Percentiles rank a stretch among this genome's conserved stretches.
Conservation (phyloP, 2,888 invertebrate genomes). For the Heliconius sara region DNA sequence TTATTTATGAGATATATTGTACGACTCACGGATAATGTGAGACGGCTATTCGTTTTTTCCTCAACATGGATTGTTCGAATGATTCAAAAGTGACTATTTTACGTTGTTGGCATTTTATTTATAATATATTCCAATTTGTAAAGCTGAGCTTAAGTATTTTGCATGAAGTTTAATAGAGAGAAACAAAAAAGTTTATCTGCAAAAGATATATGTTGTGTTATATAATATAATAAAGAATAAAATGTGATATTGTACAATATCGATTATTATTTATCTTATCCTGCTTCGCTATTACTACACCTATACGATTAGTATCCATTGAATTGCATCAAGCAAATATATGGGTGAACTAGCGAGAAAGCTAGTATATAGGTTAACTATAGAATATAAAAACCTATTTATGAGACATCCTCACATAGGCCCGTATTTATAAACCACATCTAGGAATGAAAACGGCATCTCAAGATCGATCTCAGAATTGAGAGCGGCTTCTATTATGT, state of each 20-base stretch:
- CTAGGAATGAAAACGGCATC: too few relatives aligned
- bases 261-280: slow-evolving; percentile 51
- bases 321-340: too few relatives aligned
- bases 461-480: too few relatives aligned
- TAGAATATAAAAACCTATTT: too few relatives aligned
- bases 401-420: too few relatives aligned
- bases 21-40: neutral
- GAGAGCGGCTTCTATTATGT: too few relatives aligned
- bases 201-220: slow-evolving; percentile 81
- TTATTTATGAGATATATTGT: slow-evolving; percentile 9
- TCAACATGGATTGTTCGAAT: slow-evolving; percentile 27
- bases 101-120: slow-evolving; percentile 79
- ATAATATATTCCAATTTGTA: slow-evolving; percentile 73
- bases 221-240: slow-evolving; percentile 76
- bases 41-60: neutral
- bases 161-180: slow-evolving; percentile 63
- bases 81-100: slow-evolving; percentile 52
- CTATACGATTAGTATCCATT: too few relatives aligned
- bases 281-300: neutral
- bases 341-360: too few relatives aligned
- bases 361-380: too few relatives aligned
- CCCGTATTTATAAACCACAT: too few relatives aligned
- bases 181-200: slow-evolving; percentile 68
- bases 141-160: slow-evolving; percentile 68
- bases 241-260: slow-evolving; percentile 77